Base-by-base conservation (phyloP, 2,797 vertebrate genomes). In the Schizothorax lantsangensis region DNA sequence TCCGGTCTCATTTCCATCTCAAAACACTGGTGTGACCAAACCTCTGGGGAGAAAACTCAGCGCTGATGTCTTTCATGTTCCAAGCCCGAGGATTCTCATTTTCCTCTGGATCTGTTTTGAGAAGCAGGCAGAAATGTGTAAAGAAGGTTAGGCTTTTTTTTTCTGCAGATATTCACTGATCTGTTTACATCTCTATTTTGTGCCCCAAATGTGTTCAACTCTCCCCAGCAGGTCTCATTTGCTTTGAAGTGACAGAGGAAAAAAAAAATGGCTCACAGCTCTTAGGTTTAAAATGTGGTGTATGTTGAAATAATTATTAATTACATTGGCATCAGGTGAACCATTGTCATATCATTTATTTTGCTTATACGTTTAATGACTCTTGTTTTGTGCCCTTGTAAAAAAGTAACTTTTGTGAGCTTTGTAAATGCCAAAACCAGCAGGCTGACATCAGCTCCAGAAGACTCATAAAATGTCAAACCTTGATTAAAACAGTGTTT, bases 61-160 rank as follows among this genome's bases (percentile, higher is more conserved):
- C 89, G 79, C 85, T 87, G 86, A 90, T 92, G 87, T 89, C 89
- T 93, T 93, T 94, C 89, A 93, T 92, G 91, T 93, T 92, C 68
- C n/a, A 89, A 89, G 89, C 83, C 91, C 64, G 87, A 86, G 73
- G 71, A 87, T 71, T 89, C 85, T 86, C 86, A 78, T 83, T 85
- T 92, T 91, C 79, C 73, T 91, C 86, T 89, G 83, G 83, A 91
- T 90, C 81, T 79, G 69, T 66, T 73, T 88, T 80, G 86, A 78
- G 78, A 87, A 74, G 21, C 79, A 62, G 84, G 71, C 52, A 81
- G 88, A 90, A 90, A 85, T 66, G 78, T 49, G 83, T 71, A 62
- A 45, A 87, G 88, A 88, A 19, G 2, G 68, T 85, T 57, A 45
- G 43, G 47, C 57, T 90, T 90, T 87, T 66, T 66, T 30, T 71